phyloP scores from a whole-genome alignment of 2,113 vertebrate species.

The Machaerirhynchus nigripectus region DNA sequence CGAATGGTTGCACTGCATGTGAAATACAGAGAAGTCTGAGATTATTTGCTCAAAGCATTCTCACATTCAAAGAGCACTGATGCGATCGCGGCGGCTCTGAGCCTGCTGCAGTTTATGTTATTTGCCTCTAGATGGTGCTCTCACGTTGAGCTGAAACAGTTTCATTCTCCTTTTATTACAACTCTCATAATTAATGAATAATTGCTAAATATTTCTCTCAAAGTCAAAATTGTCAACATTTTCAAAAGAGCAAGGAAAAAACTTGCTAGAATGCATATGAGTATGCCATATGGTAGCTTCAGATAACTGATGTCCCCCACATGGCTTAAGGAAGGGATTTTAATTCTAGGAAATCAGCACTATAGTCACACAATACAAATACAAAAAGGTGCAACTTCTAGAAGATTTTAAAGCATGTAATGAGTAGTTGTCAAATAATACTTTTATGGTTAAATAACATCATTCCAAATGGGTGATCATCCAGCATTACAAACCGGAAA shows the following conservation, averaged over 20 bases:
- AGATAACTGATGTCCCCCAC: background rate
- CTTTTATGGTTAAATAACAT: background rate
- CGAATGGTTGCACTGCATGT: background rate
- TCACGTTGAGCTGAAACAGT: background rate
- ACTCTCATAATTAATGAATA: background rate
- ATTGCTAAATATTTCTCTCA: background rate
- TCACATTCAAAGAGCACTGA: background rate
- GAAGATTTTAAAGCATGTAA: background rate
- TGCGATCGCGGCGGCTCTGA: rapidly evolving
- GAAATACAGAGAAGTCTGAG: background rate
- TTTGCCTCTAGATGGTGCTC: constrained; percentile 51
- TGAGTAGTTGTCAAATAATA: background rate
- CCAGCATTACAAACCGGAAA: background rate
- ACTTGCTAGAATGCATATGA: background rate
- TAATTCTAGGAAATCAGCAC: background rate
- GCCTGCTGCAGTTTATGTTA: background rate
- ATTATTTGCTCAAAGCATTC: background rate
- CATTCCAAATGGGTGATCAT: background rate
- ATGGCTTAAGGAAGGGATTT: background rate
- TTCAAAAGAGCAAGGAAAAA: background rate
- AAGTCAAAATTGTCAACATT: background rate
- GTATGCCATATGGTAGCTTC: background rate
- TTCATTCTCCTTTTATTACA: background rate
- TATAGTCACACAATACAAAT: background rate
- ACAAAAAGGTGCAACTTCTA: background rate